Percentiles rank a stretch among this genome's conserved stretches.
phyloP scores from a whole-genome alignment of 2,113 vertebrate genomes.

The Malurus alboscapulatus region DNA sequence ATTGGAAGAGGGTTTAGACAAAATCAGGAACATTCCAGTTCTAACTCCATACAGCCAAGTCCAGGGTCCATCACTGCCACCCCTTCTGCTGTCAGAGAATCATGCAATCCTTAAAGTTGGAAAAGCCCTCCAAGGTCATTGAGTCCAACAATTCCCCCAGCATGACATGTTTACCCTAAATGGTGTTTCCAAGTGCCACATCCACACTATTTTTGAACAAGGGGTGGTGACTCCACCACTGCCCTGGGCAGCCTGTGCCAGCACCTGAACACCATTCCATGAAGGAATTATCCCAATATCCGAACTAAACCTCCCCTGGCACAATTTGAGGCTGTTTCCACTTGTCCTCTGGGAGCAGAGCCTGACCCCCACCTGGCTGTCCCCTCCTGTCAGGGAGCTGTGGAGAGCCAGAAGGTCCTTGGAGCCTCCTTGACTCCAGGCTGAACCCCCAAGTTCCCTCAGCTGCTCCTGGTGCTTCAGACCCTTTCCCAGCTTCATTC shows the following conservation, averaged over 20 bases:
- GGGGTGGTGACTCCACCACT: background rate
- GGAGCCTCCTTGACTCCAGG: background rate
- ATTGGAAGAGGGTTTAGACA: background rate
- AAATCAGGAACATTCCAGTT: background rate
- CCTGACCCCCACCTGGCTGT: accelerated
- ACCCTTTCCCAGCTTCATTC: background rate
- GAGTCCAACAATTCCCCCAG: background rate
- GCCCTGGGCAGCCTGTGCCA: background rate
- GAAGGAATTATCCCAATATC: background rate
- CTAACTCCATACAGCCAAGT: background rate
- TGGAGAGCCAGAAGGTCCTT: background rate
- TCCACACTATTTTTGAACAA: background rate
- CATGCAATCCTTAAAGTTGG: background rate
- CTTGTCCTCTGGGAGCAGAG: background rate
- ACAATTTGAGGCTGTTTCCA: background rate
- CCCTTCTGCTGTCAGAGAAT: background rate
- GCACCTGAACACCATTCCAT: background rate
- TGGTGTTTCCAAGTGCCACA: background rate
- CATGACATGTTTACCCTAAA: background rate
- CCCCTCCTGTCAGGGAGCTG: background rate
- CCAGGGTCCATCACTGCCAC: background rate
- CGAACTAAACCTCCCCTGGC: background rate
- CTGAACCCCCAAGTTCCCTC: background rate
- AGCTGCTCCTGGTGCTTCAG: background rate
- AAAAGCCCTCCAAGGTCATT: background rate